These are phyloP conservation scores for Thumatha senex DNA, from an alignment of 2,888 invertebrate genomes.

Conservation along the genomic window DNA sequence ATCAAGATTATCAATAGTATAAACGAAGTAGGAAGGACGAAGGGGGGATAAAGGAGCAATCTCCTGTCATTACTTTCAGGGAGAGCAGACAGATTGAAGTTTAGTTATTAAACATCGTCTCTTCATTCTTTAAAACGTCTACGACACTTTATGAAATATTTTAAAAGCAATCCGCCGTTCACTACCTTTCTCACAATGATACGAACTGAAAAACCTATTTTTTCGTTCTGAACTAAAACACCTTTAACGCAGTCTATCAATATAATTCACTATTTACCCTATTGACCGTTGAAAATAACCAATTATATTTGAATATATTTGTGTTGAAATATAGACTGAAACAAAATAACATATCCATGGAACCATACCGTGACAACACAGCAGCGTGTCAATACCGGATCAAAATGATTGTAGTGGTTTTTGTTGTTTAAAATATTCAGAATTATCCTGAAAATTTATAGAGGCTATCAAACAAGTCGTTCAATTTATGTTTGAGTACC, in stretches of 20 bases:
- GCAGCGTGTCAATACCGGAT: slow-evolving; percentile 26
- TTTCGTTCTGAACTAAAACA: no score
- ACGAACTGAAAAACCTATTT: neutral
- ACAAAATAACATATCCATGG: slow-evolving; percentile 21
- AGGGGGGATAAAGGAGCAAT: neutral
- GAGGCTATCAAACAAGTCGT: slow-evolving; percentile 20
- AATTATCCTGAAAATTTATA: slow-evolving; percentile 26
- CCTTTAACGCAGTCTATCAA: neutral
- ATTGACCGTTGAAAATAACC: slow-evolving; percentile 15
- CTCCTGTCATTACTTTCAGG: neutral
- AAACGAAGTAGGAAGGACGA: neutral
- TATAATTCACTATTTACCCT: slow-evolving; percentile 25
- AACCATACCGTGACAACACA: slow-evolving; percentile 1
- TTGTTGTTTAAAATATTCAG: slow-evolving; percentile 30
- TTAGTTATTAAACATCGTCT: neutral
- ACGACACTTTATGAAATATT: neutral
- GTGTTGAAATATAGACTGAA: slow-evolving; percentile 25
- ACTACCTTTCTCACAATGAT: neutral
- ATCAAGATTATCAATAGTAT: no score
- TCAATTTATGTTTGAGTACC: slow-evolving; percentile 18
- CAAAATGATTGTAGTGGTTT: slow-evolving; percentile 18
- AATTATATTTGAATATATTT: slow-evolving; percentile 32
- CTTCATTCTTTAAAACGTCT: neutral
- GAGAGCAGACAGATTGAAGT: neutral
- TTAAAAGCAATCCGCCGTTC: neutral